A percentile compares a stretch with the other conserved stretches of the same genome.
phyloP scores from a whole-genome alignment of 2,113 vertebrate genomes.

The Crotalus viridis region DNA sequence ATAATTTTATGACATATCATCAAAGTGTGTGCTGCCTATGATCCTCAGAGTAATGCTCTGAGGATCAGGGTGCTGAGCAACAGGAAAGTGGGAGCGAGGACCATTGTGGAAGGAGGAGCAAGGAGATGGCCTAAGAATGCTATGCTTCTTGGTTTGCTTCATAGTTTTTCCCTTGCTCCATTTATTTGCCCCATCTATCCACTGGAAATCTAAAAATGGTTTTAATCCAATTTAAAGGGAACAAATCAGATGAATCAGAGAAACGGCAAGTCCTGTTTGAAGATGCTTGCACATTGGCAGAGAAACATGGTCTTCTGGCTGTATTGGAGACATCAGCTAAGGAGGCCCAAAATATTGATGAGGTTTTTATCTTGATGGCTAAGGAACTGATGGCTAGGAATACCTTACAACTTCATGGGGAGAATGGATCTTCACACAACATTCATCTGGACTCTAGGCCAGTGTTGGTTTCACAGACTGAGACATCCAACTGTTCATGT shows the following conservation, averaged over 20 bases:
- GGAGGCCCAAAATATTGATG: conserved; percentile 79
- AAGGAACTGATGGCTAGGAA: conserved; percentile 74
- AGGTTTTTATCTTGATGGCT: conserved; percentile 81
- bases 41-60: background rate
- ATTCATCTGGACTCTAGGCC: conserved; percentile 75
- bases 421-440: conserved; percentile 48
- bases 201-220: background rate
- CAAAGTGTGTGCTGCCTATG: background rate
- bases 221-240: conserved; percentile 72
- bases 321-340: conserved; percentile 93
- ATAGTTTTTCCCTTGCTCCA: too few species aligned
- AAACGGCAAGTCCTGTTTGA: conserved; percentile 84
- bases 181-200: background rate
- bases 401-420: conserved; percentile 68
- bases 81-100: background rate
- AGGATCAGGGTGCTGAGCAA: background rate
- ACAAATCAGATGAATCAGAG: conserved; percentile 84
- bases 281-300: conserved; percentile 84
- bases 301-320: conserved; percentile 81
- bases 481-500: conserved; percentile 76
- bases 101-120: background rate
- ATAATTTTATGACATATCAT: background rate
- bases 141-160: background rate
- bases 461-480: conserved; percentile 50
- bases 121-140: background rate